A percentile compares a stretch with the other conserved stretches of the same genome.
Conservation (phyloP, 2,888 invertebrate genomes). For the Amaurobius ferox region DNA sequence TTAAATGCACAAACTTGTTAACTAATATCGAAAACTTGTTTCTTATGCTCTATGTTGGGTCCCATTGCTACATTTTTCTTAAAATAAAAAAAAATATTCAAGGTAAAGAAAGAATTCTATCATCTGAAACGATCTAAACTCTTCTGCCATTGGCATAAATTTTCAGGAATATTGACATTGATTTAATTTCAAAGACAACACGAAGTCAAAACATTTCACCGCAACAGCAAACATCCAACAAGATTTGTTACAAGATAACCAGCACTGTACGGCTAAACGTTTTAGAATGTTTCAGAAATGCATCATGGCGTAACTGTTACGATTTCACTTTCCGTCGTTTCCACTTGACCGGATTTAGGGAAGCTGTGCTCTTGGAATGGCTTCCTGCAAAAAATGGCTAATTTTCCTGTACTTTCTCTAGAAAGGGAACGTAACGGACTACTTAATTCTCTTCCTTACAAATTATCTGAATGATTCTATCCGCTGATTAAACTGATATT, state of each 20-base stretch:
- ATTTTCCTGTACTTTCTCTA: slow-evolving; percentile 4
- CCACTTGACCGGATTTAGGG: background rate
- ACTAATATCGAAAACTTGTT: no score
- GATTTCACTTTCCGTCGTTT: slow-evolving; percentile 22
- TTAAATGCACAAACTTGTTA: no score
- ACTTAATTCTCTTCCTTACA: background rate
- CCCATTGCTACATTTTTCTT: no score
- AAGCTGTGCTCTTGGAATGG: background rate
- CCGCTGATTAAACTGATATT: slow-evolving; percentile 1
- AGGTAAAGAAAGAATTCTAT: no score
- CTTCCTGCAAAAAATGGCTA: background rate
- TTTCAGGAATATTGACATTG: background rate
- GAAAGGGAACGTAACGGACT: slow-evolving; percentile 10
- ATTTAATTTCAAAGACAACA: background rate
- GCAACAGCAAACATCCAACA: background rate
- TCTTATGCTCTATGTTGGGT: no score
- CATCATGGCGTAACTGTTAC: background rate
- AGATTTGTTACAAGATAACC: background rate
- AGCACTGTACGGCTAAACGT: background rate
- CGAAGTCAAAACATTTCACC: background rate
- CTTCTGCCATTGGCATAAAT: background rate
- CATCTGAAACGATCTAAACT: no score
- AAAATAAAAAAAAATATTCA: no score
- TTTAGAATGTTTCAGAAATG: background rate
- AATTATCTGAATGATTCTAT: background rate